Evolutionary conservation across 2,113 vertebrate genomes (phyloP), one percentile per base, ranked within the genome.

Genomic region (Sterna hirundo): DNA sequence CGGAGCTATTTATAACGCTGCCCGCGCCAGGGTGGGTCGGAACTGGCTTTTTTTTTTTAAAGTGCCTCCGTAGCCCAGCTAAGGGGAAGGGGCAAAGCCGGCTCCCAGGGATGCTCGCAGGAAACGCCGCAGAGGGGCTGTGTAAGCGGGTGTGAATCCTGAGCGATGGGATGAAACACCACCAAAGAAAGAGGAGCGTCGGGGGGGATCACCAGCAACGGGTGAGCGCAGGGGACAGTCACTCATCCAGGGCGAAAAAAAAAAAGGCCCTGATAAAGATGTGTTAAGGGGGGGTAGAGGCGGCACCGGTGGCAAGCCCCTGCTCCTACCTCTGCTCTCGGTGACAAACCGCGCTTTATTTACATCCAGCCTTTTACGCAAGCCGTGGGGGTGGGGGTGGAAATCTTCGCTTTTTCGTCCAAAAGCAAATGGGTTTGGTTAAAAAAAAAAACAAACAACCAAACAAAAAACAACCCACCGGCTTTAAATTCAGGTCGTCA

Each of bases 1-100:
- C 2, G 1, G 84, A 89, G 91, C 85, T 96, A 95, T 95, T 89
- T 85, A 88, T 95, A 97, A 29, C 12, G 3, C 78, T 90, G 94
- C 86, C 95, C 86, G 93, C 84, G 58, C 78, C 9, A 11, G 81
- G 36, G 57, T 79, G 95, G 91, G 68, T 18, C 52, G 70, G 85
- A 88, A 78, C 27, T 58, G 71, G 76, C 34, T 0, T 70, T 47
- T 83, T 64, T 46, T 36, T 96, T 88, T 85, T 51, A 32, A 81
- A 92, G 90, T 72, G 92, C 87, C 44, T 94, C 32, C 21, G 25
- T 61, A 71, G 69, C 55, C 90, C 1, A 23, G 62, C 52, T 9
- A 15, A 87, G 51, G 36, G 69, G 51, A 84, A 19, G 83, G 86
- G 86, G 72, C 36, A 49, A 54, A 87, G 22, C 60, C 22, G 17